Evolutionary conservation across 2,888 invertebrate genomes (phyloP), one percentile per base, ranked within the genome.

Genomic region (Cryptops parisi): DNA sequence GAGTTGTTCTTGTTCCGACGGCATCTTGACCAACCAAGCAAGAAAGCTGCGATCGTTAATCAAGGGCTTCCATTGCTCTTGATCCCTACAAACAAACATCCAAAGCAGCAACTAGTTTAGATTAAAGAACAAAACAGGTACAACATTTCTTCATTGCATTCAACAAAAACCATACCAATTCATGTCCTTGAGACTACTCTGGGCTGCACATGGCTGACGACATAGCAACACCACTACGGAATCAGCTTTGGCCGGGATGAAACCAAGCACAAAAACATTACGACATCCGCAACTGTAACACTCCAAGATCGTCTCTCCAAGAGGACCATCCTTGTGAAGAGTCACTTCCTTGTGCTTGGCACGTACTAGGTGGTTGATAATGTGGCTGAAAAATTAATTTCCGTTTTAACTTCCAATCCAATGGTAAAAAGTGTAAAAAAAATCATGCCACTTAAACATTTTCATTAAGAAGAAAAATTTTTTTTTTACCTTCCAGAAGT

Each of bases 271-370:
- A 71, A 99, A 98, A 0, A 98, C 94, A 72, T 99, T 99, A 52
- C 93, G 79, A 46, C 93, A 93, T 19, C 94, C 97, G 70, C 98
- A 99, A 40, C 94, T 93, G 72, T 98, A 99, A 69, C 98, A 99
- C 69, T 99, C 98, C 55, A 99, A 73, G 49, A 97, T 80, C 0
- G 97, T 97, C 71, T 98, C 97, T 4, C 97, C 97, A 1, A 99
- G 76, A 1, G 97, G 96, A 0, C 97, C 97, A 69, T 98, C 97
- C 63, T 87, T 78, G 67, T 99, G 98, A 46, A 98, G 74, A 0
- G 94, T 94, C 0, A 98, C 96, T 73, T 98, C 98, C 76, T 97
- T 97, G 68, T 98, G 96, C 70, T 96, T 96, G n/a, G 97, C 94
- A 58, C 97, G 77, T 57, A 98, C 98, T 67, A 99, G 74, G 72